Base-by-base conservation (phyloP, 2,888 invertebrate species). In the Seladonia tumulorum region DNA sequence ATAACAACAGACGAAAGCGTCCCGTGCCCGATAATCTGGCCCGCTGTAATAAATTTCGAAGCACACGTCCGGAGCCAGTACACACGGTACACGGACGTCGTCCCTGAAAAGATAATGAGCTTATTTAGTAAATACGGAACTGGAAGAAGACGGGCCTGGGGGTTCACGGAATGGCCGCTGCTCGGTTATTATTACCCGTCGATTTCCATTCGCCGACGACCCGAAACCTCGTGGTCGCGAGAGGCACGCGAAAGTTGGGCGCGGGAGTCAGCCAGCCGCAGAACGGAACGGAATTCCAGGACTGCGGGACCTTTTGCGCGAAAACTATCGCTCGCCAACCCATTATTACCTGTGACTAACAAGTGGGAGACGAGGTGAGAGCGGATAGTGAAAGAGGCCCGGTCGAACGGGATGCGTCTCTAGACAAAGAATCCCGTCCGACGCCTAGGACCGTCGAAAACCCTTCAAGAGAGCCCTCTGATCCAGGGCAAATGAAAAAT, bases 291-390 rank as follows among this genome's bases (percentile, higher is more conserved):
- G 82, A 82, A 79, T 84, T 49, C 75, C 74, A 68, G 35, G 22
- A 77, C 77, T 57, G 53, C n/a, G 22, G 71, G 12, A 63, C 29
- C 75, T 78, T 76, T 75, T 82, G 75, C 63, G 78, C 75, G 82
- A 72, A 76, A 78, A 72, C 70, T 82, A 76, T 84, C 78, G 66
- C 29, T 75, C 42, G 70, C 63, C 47, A 78, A 75, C 53, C 82
- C 78, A 84, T 78, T 84, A 84, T 84, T 84, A 84, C 75, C 45
- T 57, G 82, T 35, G 74, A 75, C 60, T 74, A 74, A 84, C 81
- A 42, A 80, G 63, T 47, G 73, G 53, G 49, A 57, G 68, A 49
- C 72, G 53, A 66, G 29, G 42, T 35, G 71, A 49, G 42, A 78
- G 39, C n/a, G 25, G 5, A n/a, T 39, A 60, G n/a, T 39, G 60